Evolutionary conservation across 2,113 vertebrate genomes (phyloP), one percentile per base, ranked within the genome.

Genomic region (Hippocampus zosterae): DNA sequence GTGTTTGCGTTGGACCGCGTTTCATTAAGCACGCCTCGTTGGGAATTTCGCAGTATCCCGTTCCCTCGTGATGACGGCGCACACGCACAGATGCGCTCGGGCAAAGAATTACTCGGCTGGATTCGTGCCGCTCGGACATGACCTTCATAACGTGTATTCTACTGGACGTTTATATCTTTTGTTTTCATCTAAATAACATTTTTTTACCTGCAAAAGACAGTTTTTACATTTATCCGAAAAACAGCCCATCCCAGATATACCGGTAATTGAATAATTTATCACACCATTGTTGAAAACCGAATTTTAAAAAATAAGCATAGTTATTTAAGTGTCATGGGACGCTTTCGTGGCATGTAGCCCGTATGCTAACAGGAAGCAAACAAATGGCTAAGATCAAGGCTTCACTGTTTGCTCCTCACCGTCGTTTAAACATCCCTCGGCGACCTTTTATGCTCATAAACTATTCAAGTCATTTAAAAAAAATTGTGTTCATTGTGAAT

Each of bases 1-100:
- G 41, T 73, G 70, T 66, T 71, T 63, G 75, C 61, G 61, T 75
- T 80, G 50, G 65, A 11, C 27, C 16, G 27, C 16, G 57, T 33
- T 60, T 60, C 57, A 33, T 60, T 60, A 60, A 60, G 57, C 57
- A 60, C 57, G 57, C 57, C 57, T 25, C 66, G 42, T 41, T 60
- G 62, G 68, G 69, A 70, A 25, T 77, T 55, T 23, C 48, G 29
- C 25, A 56, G 60, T 60, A 48, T 65, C 42, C 41, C 42, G 21
- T 46, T 65, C 63, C 42, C 18, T 46, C 18, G 25, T 33, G 57
- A 42, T 23, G 62, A 25, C 40, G 62, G 12, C 41, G n/a, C 63
- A 65, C n/a, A 16, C 7, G 61, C 33, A 41, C 21, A 55, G 21
- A n/a, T 23, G n/a, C 19, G 61, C 40, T 63, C 63, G 41, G 15